These are phyloP conservation scores for Micropoecilia bifurca DNA, from an alignment of 2,797 vertebrate species.

Conservation along the genomic window DNA sequence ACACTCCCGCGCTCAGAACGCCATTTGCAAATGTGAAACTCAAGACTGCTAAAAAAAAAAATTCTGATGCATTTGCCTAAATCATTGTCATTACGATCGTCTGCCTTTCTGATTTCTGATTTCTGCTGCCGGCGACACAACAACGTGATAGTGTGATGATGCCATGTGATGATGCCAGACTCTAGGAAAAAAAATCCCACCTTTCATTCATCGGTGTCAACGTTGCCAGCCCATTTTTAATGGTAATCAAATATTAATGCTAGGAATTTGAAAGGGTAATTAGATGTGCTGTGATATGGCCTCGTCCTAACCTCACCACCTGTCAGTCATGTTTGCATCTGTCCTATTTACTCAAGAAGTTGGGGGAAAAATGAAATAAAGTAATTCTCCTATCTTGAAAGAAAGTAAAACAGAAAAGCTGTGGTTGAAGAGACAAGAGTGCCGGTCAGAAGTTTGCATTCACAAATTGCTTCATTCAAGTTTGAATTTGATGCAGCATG, in stretches of 20 bases:
- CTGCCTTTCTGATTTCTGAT: background rate
- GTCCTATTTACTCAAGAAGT: slow-evolving; percentile 19
- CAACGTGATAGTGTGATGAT: slow-evolving; percentile 5
- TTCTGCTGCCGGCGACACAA: slow-evolving; percentile 12
- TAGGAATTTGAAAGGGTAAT: slow-evolving; percentile 37
- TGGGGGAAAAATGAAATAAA: background rate
- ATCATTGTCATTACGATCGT: slow-evolving; percentile 22
- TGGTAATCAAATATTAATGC: slow-evolving; percentile 51
- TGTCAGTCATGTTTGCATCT: background rate
- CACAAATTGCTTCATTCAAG: background rate
- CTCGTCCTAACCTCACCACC: background rate
- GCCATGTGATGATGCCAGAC: background rate
- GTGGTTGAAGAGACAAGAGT: background rate
- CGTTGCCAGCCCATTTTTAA: slow-evolving; percentile 14
- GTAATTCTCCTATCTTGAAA: background rate
- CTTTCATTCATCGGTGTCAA: background rate
- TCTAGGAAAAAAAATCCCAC: slow-evolving; percentile 5
- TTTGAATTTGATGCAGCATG: no score
- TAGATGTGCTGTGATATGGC: slow-evolving; percentile 42
- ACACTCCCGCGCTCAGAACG: background rate
- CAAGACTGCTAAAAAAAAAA: background rate
- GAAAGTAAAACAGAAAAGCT: background rate
- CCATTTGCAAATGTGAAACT: slow-evolving; percentile 2
- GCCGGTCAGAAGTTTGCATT: background rate
- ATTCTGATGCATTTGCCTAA: slow-evolving; percentile 9